Conservation (phyloP, 2,113 vertebrate species). For the Corvus moneduloides region DNA sequence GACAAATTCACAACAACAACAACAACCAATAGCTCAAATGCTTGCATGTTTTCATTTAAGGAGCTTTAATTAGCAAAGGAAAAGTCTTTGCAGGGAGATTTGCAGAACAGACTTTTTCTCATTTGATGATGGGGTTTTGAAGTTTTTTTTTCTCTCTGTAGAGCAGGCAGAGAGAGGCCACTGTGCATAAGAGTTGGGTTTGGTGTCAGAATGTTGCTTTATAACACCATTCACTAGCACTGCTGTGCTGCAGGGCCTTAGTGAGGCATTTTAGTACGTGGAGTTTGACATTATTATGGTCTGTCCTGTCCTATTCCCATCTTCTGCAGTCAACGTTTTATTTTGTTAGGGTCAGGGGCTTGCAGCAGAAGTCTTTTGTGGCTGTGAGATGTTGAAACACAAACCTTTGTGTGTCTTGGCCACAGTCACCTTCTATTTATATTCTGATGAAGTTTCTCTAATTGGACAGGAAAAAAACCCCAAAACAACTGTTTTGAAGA, state of each 20-base stretch:
- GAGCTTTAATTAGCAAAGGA: slow-evolving; percentile 61
- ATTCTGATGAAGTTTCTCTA: background rate
- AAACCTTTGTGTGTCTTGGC: background rate
- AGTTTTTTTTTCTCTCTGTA: background rate
- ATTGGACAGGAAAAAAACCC: background rate
- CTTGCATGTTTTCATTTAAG: slow-evolving; percentile 39
- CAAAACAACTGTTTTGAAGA: background rate
- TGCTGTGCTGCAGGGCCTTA: background rate
- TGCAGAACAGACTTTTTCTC: slow-evolving; percentile 19
- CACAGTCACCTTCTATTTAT: background rate
- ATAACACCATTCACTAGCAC: too few relatives aligned
- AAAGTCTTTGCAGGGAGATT: slow-evolving; percentile 49
- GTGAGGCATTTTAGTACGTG: background rate
- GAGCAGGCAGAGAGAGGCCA: background rate
- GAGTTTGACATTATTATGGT: background rate
- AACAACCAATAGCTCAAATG: slow-evolving; percentile 27
- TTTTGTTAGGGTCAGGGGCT: background rate
- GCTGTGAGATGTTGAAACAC: background rate
- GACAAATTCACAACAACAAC: slow-evolving; percentile 29
- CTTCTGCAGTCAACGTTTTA: background rate
- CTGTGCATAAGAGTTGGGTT: background rate
- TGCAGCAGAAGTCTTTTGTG: background rate
- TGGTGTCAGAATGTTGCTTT: background rate
- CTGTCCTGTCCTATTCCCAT: background rate
- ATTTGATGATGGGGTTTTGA: slow-evolving; percentile 28